Evolutionary conservation across 2,113 vertebrate genomes (phyloP), one percentile per base, ranked within the genome.

Genomic region (Xiphophorus couchianus): DNA sequence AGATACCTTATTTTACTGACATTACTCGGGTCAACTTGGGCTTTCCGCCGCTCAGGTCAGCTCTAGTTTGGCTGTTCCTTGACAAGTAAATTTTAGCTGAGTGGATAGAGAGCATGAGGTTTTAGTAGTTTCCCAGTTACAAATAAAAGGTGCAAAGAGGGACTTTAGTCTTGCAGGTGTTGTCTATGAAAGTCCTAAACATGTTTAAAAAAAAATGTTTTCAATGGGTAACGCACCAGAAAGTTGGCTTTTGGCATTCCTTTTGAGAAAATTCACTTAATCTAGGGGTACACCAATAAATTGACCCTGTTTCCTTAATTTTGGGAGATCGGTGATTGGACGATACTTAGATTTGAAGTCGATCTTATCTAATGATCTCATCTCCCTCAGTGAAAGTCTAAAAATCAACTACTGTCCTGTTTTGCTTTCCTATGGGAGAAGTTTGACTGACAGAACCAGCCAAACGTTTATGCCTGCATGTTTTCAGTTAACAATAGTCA

Each of bases 1-100:
- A 69, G 73, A 76, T 62, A 31, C 78, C 76, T 84, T 72, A 72
- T 84, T 86, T 77, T 66, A 65, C 76, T 77, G 82, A 85, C 72
- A 77, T 76, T 66, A 74, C 78, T 85, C 76, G 54, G 78, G 82
- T 83, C 76, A 78, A 68, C 70, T 31, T 65, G 70, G 48, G 67
- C 63, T 77, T 58, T 68, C 61, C 62, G 70, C 64, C 2, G 75
- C 66, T 61, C 78, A 75, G 74, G 82, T 78, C 77, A 85, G 31
- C 82, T 51, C 54, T 22, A 62, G 77, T 83, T 73, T 66, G 69
- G 48, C 82, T 76, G 66, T 71, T 83, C 37, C 33, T 44, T 65
- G 44, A 83, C 51, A 73, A 44, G 13, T 76, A 65, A n/a, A 68
- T 72, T 74, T 70, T 44, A 74, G 70, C 44, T 65, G 62, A 76